A percentile compares a stretch with the other conserved stretches of the same genome.
phyloP scores from a whole-genome alignment of 2,888 invertebrate species.

The Saturnia pavonia region DNA sequence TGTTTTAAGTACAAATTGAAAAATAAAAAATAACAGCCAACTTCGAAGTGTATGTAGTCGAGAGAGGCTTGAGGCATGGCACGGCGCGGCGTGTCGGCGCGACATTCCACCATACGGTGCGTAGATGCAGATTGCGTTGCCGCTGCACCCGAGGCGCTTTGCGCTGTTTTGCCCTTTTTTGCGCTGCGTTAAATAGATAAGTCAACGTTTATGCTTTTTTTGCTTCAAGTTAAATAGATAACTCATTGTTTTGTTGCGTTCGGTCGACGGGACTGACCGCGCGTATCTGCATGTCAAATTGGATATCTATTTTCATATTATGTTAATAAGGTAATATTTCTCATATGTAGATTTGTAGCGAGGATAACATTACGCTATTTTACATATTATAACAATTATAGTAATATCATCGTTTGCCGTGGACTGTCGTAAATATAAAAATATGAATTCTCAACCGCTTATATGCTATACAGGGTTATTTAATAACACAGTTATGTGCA shows the following conservation, averaged over 20 bases:
- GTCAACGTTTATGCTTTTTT: constrained; percentile 11
- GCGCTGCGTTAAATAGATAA: constrained; percentile 20
- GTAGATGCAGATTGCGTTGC: constrained; percentile 12
- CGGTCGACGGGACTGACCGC: background rate
- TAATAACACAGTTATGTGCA: too few relatives aligned
- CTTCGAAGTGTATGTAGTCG: constrained; percentile 10
- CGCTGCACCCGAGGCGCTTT: constrained; percentile 4
- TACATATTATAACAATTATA: background rate
- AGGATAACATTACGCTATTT: background rate
- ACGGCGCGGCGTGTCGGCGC: background rate
- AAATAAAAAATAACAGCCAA: background rate
- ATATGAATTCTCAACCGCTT: background rate
- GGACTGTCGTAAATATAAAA: background rate
- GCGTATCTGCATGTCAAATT: constrained; percentile 13
- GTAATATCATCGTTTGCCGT: background rate
- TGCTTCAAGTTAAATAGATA: constrained; percentile 32
- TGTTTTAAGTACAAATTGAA: background rate
- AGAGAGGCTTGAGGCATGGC: background rate
- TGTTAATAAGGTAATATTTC: background rate
- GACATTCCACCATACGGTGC: background rate
- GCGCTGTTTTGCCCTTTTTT: constrained; percentile 17
- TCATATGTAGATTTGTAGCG: constrained; percentile 5
- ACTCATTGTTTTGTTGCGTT: constrained; percentile 31
- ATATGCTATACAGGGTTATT: background rate
- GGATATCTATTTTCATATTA: constrained; percentile 13